Evolutionary conservation across 2,113 vertebrate genomes (phyloP).

Genomic region (Amazona vittata): DNA sequence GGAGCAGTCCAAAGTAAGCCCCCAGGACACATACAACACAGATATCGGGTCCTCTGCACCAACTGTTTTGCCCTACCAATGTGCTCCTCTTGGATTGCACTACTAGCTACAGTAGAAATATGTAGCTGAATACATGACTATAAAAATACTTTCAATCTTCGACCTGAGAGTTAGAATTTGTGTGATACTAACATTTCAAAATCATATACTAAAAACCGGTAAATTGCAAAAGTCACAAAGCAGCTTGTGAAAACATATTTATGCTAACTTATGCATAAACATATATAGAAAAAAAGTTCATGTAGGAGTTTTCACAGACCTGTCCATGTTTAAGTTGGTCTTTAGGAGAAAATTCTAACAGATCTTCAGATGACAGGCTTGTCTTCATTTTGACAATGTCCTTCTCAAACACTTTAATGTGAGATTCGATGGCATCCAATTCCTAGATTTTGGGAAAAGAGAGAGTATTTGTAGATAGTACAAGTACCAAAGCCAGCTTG

Average conservation of each 20-base stretch:
- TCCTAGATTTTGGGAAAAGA: conserved; percentile 78
- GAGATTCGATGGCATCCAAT: conserved; percentile 85
- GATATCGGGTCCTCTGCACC: not conserved
- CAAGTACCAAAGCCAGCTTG: not conserved
- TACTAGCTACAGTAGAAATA: not conserved
- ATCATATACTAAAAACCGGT: not conserved
- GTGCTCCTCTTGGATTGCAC: not conserved
- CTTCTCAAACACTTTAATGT: conserved; percentile 85
- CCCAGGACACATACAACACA: not conserved
- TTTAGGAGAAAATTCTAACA: conserved; percentile 81
- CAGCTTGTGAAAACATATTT: not conserved
- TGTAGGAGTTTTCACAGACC: conserved; percentile 68
- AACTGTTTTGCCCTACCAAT: not conserved
- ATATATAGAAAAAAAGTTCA: not conserved
- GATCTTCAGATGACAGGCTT: conserved; percentile 83
- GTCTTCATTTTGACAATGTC: conserved; percentile 82
- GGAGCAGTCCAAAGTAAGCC: not conserved
- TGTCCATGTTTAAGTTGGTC: conserved; percentile 83
- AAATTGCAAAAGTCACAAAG: not conserved
- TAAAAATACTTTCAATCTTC: not conserved
- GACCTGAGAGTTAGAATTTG: not conserved
- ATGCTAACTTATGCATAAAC: not conserved
- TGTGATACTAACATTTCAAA: not conserved
- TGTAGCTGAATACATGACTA: not conserved
- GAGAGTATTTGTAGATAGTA: not conserved